phyloP scores from a whole-genome alignment of 2,888 invertebrate species.

The Furcula furcula region DNA sequence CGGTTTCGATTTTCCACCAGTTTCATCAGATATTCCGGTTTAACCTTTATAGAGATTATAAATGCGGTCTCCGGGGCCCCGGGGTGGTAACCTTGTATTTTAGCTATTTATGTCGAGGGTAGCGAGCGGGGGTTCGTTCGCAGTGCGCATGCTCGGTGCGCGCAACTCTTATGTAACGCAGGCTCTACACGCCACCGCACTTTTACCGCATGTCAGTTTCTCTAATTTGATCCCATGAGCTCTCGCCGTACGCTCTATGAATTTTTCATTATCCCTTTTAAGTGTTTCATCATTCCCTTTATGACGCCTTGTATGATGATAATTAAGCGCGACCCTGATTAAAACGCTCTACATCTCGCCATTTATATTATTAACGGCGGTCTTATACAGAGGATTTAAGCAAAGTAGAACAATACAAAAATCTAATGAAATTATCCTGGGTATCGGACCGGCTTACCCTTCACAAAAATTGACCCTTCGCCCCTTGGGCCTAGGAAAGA shows the following conservation, averaged over 20 bases:
- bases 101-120: conserved; percentile 80
- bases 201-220: conserved; percentile 36
- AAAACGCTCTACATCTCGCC: conserved; percentile 16
- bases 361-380: conserved; percentile 27
- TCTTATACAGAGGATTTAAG: too few species aligned
- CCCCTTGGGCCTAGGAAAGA: too few species aligned
- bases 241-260: conserved; percentile 35
- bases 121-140: conserved; percentile 57
- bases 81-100: conserved; percentile 80
- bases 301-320: conserved; percentile 23
- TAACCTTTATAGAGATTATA: conserved; percentile 79
- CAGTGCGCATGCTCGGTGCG: conserved; percentile 67
- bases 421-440: too few species aligned
- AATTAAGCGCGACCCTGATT: conserved; percentile 33
- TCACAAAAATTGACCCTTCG: too few species aligned
- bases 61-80: conserved; percentile 72
- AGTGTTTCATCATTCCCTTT: conserved; percentile 10
- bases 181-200: conserved; percentile 45
- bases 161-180: conserved; percentile 71
- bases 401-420: too few species aligned
- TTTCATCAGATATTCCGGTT: conserved; percentile 71
- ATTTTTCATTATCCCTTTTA: conserved; percentile 48
- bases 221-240: conserved; percentile 18
- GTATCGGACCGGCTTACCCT: too few species aligned
- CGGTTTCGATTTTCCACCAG: conserved; percentile 67